Evolutionary conservation across 2,888 invertebrate species (phyloP), one percentile per base, ranked within the genome.

Genomic region (Drosophila koepferae): DNA sequence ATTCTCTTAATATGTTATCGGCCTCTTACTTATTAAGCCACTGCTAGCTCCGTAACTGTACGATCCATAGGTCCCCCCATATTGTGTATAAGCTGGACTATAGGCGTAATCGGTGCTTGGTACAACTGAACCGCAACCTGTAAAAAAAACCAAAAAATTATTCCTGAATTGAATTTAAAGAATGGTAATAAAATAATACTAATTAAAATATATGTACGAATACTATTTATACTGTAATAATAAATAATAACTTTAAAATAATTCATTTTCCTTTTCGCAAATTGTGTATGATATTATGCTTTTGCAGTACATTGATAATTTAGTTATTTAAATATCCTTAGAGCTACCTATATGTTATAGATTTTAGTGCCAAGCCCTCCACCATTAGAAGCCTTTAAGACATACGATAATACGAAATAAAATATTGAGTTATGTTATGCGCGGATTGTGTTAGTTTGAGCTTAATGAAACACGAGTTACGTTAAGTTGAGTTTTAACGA

Each of bases 101-200:
- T 96, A 96, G 41, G 96, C 94, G 92, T 96, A 96, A 91, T 96
- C 96, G 63, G 95, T 92, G 44, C 94, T 94, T 54, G 95, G 94
- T 63, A 95, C 95, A 63, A 95, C 95, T 36, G 95, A 94, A 65
- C 95, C 95, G 74, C 95, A 95, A 82, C 95, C 95, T 95, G 92
- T 9, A 74, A 72, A 20, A 31, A 53, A 44, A 10, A 8, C 1
- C 28, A 63, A 46, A 7, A 14, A 6, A 2, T 5, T 16, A 40
- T 7, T 40, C 16, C 16, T 16, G 0, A 34, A 7, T 18, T 3
- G 3, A 31, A 7, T 9, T 10, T 31, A 6, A n/a, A 0, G 10
- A 10, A 49, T 31, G n/a, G 0, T 1, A 31, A 18, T 12, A 12
- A 18, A 49, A 31, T 31, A 2, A 18, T 28, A 28, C 6, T 3